phyloP scores from a whole-genome alignment of 2,888 invertebrate genomes.

The Drosophila rubida region DNA sequence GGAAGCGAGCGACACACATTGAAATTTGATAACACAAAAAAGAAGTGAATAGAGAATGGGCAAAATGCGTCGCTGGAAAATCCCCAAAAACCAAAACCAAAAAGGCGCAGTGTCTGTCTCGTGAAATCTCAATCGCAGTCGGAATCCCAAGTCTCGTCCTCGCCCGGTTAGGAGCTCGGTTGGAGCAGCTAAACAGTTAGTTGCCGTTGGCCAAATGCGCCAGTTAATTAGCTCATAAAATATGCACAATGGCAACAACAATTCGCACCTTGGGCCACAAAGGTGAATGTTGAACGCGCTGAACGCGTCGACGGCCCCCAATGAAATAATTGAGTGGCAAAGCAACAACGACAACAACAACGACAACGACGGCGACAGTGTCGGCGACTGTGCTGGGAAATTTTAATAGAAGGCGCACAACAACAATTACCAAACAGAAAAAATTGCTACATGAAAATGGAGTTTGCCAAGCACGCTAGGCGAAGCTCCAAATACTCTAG shows the following conservation, averaged over 20 bases:
- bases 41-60: background rate
- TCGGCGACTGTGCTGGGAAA: conserved; percentile 10
- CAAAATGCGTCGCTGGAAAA: conserved; percentile 11
- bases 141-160: background rate
- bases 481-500: conserved; percentile 8
- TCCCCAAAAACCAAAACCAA: background rate
- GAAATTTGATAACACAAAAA: conserved; percentile 30
- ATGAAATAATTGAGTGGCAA: conserved; percentile 76
- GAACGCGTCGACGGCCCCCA: conserved; percentile 38
- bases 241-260: conserved; percentile 70
- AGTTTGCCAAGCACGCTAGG: too few species aligned
- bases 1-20: conserved; percentile 1
- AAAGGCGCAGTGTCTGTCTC: background rate
- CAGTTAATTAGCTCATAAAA: conserved; percentile 79
- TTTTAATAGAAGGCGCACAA: conserved; percentile 13
- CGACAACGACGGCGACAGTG: conserved; percentile 7
- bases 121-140: background rate
- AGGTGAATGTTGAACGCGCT: conserved; percentile 32
- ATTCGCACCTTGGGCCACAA: conserved; percentile 70
- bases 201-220: conserved; percentile 58
- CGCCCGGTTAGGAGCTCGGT: background rate
- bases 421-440: conserved; percentile 2
- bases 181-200: conserved; percentile 19
- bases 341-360: conserved; percentile 39
- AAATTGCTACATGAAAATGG: background rate